phyloP scores from a whole-genome alignment of 2,113 vertebrate species.

The human (Homo sapiens) region DNA sequence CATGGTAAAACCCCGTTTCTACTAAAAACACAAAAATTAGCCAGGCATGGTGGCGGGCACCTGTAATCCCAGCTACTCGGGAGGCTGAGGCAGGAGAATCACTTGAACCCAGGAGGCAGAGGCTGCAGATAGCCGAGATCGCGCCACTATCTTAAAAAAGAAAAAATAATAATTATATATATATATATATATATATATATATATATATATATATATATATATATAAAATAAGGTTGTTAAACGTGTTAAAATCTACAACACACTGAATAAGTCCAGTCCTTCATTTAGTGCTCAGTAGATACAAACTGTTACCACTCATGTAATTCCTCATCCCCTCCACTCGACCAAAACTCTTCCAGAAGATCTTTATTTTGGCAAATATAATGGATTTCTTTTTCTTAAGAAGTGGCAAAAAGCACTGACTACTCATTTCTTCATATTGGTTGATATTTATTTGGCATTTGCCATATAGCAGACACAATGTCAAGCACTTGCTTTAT shows the following conservation, averaged over 20 bases:
- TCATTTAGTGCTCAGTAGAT: background rate
- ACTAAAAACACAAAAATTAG: no score
- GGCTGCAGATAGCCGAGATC: no score
- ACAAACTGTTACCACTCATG: background rate
- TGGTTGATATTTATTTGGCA: no score
- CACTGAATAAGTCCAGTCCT: background rate
- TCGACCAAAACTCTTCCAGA: background rate
- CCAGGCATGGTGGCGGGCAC: no score
- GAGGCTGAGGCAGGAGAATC: no score
- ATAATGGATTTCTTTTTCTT: background rate
- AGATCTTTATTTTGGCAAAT: background rate
- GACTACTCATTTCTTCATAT: background rate
- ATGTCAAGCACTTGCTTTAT: background rate
- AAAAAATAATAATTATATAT: no score
- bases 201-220: background rate
- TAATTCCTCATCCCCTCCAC: background rate
- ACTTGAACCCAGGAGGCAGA: fast-evolving
- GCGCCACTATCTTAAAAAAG: no score
- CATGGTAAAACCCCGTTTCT: no score
- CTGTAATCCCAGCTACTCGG: no score
- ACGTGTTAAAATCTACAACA: background rate
- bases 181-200: no score
- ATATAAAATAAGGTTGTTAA: background rate
- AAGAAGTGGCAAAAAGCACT: background rate
- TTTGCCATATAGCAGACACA: no score